These are phyloP conservation scores for Stegostoma tigrinum DNA, from an alignment of 2,113 vertebrate genomes.

Conservation along the genomic window DNA sequence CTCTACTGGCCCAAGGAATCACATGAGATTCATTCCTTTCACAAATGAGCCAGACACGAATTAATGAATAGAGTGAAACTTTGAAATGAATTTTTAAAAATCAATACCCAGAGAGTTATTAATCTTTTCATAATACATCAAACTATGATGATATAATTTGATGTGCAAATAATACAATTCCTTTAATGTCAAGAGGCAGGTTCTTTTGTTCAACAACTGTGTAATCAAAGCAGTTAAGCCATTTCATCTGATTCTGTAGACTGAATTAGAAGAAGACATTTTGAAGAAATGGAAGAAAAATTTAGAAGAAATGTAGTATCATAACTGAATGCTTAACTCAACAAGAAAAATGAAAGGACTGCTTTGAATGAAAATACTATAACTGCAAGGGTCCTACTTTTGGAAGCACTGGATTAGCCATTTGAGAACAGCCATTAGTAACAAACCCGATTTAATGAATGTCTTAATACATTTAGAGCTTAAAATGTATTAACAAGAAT, in stretches of 20 bases:
- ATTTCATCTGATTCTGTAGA: not conserved
- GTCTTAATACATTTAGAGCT: not conserved
- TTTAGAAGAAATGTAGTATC: not conserved
- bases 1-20: not conserved
- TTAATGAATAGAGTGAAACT: not conserved
- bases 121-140: not conserved
- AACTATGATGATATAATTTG: not conserved
- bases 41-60: not conserved
- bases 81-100: not conserved
- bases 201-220: not conserved
- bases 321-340: not conserved
- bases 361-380: not conserved
- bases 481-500: not conserved
- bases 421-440: not conserved
- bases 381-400: not conserved
- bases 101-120: not conserved
- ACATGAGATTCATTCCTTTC: not conserved
- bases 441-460: not conserved
- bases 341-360: not conserved
- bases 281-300: too few relatives aligned
- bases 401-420: not conserved
- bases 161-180: not conserved
- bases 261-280: not conserved
- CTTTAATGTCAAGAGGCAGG: not conserved
- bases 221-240: not conserved